phyloP scores from a whole-genome alignment of 2,888 invertebrate species.

The Trimorus sp. region DNA sequence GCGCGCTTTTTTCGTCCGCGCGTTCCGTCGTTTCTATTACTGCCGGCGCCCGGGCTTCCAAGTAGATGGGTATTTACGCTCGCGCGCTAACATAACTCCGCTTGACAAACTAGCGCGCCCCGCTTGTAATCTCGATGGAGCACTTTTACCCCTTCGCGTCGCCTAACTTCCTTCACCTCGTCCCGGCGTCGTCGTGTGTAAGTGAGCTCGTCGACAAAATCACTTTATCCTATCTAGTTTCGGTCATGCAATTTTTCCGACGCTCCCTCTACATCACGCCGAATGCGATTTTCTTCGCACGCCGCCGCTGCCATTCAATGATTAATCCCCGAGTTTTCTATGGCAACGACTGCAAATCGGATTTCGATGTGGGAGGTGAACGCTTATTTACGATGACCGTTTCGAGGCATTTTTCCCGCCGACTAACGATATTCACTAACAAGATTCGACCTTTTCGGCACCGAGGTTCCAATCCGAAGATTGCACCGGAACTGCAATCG shows the following conservation, averaged over 20 bases:
- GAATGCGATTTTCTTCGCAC: constrained; percentile 45
- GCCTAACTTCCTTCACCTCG: constrained; percentile 39
- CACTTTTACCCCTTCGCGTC: constrained; percentile 68
- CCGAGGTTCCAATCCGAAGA: no score
- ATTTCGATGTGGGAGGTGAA: constrained; percentile 3
- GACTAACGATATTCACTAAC: neutral
- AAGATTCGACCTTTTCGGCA: no score
- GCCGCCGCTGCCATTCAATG: constrained; percentile 46
- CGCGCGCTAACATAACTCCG: constrained; percentile 75
- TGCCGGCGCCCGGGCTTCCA: constrained; percentile 49
- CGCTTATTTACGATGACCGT: constrained; percentile 21
- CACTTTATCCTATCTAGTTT: constrained; percentile 66
- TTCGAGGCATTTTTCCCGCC: neutral
- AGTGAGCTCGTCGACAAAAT: constrained; percentile 66
- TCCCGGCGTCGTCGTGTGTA: constrained; percentile 44
- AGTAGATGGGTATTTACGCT: constrained; percentile 74
- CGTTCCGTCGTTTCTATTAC: constrained; percentile 51
- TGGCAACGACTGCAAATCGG: constrained; percentile 32
- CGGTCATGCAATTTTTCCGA: constrained; percentile 59
- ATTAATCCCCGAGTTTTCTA: constrained; percentile 36
- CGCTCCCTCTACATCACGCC: constrained; percentile 51
- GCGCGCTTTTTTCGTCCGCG: constrained; percentile 21
- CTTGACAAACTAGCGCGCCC: constrained; percentile 75
- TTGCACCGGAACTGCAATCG: neutral
- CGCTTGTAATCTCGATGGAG: constrained; percentile 71